Base-by-base conservation (phyloP, 2,797 vertebrate genomes). In the Chromobotia macracanthus region DNA sequence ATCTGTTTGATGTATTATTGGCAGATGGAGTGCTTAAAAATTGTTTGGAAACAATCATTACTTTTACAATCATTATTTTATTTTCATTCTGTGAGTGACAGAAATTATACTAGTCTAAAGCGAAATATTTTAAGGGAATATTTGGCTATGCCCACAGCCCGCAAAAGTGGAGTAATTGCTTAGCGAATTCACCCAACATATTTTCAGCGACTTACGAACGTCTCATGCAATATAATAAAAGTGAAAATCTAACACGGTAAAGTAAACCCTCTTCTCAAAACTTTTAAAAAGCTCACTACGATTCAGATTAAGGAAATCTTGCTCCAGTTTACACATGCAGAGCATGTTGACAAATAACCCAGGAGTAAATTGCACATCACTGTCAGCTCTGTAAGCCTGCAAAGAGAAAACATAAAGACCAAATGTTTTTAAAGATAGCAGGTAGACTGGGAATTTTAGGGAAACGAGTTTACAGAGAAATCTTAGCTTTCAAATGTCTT, bases 371-470 rank as follows among this genome's bases (percentile, higher is more conserved):
- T 85, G 56, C 76, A 64, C 80, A 77, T 82, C 74, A 60, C 71
- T 78, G 84, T 82, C 84, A 80, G 61, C 53, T 77, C 79, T 73
- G 70, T 51, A 77, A n/a, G 73, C 48, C 63, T n/a, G 56, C 44
- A 11, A 7, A 2, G 55, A 74, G 76, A 44, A 68, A 82, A 82
- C 44, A 46, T 19, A 55, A 72, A 79, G 67, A 31, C 69, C 71
- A 72, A 81, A 48, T 21, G 53, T 72, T 82, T 83, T 75, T 70
- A 77, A 79, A 73, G 69, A 67, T 73, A 69, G 58, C 70, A 80
- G 71, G 77, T 66, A 83, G 75, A 84, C 81, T 83, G 81, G 79
- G 79, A 84, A 86, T 83, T 83, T 41, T 67, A 56, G 10, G 75
- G 68, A 73, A 53, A 58, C 9, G 56, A 46, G 61, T 55, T 75